Percentiles rank a stretch among this genome's conserved stretches.
These are phyloP conservation scores for Penelope pileata DNA, from an alignment of 2,113 vertebrate species.

Conservation along the genomic window DNA sequence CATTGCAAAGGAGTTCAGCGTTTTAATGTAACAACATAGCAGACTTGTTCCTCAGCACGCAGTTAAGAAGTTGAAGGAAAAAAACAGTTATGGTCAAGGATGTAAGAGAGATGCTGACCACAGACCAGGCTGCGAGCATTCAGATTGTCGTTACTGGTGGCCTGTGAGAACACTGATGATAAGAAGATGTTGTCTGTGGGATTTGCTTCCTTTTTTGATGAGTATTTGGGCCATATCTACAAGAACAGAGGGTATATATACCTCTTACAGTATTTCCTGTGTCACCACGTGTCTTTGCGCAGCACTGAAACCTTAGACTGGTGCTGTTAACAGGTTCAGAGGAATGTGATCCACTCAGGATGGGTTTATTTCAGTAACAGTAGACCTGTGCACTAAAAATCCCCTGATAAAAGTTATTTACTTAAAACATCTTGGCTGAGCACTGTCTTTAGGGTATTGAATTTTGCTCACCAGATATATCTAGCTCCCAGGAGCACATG, in stretches of 20 bases:
- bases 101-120: not conserved
- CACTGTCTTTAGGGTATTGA: not conserved
- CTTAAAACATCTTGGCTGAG: constrained; percentile 32
- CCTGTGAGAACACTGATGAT: not conserved
- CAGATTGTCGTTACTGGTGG: not conserved
- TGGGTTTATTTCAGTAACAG: constrained; percentile 43
- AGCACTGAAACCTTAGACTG: constrained; percentile 19
- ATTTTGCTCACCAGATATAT: constrained; percentile 30
- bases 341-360: constrained; percentile 26
- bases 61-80: not conserved
- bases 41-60: not conserved
- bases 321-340: constrained; percentile 27
- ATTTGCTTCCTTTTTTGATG: not conserved
- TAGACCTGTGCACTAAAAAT: constrained; percentile 13
- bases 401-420: constrained; percentile 45
- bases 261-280: constrained; percentile 5
- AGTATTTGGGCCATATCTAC: not conserved
- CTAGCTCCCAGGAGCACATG: not conserved
- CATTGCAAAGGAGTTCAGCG: not conserved
- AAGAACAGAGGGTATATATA: not conserved
- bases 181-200: not conserved
- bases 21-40: not conserved
- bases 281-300: constrained; percentile 34
- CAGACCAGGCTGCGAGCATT: not conserved
- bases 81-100: not conserved